Conservation (phyloP, 2,113 vertebrate species). For the Grantiella picta region DNA sequence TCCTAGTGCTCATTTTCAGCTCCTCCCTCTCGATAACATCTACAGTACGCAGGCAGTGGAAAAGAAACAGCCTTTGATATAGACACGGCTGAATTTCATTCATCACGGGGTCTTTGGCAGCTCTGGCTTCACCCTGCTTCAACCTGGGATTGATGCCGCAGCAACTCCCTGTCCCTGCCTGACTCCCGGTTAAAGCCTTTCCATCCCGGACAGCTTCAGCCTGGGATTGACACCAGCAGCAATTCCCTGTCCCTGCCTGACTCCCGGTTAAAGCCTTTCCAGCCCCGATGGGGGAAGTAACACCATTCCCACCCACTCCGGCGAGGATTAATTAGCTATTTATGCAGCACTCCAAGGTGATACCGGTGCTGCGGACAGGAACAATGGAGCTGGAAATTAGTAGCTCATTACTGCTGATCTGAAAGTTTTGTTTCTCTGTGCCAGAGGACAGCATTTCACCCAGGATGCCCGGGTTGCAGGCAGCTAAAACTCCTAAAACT, state of each 20-base stretch:
- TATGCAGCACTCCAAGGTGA: background rate
- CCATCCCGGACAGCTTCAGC: background rate
- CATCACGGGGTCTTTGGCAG: background rate
- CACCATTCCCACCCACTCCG: background rate
- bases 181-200: background rate
- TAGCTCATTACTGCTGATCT: background rate
- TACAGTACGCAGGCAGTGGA: background rate
- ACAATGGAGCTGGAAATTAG: background rate
- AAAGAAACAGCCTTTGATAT: background rate
- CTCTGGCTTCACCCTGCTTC: background rate
- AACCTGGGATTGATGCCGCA: background rate
- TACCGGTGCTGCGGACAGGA: background rate
- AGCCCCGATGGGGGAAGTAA: background rate
- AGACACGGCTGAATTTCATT: background rate
- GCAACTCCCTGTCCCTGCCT: rapidly evolving
- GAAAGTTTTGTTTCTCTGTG: background rate
- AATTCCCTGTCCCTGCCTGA: rapidly evolving
- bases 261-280: background rate
- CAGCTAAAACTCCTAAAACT: background rate
- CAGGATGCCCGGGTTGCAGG: background rate
- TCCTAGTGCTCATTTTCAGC: background rate
- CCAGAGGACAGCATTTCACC: background rate
- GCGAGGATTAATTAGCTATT: background rate
- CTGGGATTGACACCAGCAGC: background rate
- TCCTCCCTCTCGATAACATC: constrained; percentile 56